Conservation (phyloP, 2,797 vertebrate species). For the Rhynchonycteris naso region DNA sequence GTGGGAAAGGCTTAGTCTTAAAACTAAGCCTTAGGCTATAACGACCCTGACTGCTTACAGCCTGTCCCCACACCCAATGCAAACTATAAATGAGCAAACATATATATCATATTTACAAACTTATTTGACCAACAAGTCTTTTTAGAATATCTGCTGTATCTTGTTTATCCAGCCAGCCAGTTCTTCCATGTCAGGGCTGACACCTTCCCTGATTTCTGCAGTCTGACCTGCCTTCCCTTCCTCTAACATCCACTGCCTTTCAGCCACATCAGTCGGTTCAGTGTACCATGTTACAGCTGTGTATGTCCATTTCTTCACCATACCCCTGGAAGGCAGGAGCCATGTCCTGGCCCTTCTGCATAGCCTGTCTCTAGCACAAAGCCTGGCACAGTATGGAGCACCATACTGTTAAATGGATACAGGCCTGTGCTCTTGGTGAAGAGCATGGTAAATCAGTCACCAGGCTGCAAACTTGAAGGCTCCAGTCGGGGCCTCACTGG, state of each 20-base stretch:
- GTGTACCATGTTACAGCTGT: neutral
- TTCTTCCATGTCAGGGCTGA: neutral
- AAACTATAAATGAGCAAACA: no score
- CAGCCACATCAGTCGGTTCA: neutral
- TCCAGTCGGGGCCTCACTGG: neutral
- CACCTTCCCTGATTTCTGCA: neutral
- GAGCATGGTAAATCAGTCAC: neutral
- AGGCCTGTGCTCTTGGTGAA: neutral
- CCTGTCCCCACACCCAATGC: no score
- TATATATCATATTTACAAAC: no score
- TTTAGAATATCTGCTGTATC: neutral
- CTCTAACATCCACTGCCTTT: neutral
- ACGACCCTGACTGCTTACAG: no score
- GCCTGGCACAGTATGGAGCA: neutral
- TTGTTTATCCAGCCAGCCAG: neutral
- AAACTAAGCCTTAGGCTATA: no score
- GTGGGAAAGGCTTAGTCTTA: no score
- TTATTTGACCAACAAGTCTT: no score
- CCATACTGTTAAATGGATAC: neutral
- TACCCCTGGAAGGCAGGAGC: neutral
- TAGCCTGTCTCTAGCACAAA: slow-evolving; percentile 15
- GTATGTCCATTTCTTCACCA: neutral
- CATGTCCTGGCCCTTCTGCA: neutral
- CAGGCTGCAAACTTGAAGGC: neutral
- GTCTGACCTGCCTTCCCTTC: neutral